Evolutionary conservation across 2,113 vertebrate species (phyloP).

Genomic region (Uria lomvia): DNA sequence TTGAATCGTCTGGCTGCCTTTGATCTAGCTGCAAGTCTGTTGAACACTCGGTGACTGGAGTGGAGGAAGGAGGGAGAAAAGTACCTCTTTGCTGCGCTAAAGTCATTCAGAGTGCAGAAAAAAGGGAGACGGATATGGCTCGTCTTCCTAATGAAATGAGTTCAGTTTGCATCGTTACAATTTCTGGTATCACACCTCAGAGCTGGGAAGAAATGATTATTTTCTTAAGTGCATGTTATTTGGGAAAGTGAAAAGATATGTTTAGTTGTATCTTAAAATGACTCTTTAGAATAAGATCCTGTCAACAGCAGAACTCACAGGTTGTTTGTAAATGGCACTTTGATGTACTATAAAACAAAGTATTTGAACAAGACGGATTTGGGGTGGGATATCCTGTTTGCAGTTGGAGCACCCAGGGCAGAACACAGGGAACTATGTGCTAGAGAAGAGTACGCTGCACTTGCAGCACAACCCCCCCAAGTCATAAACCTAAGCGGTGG

Average conservation of each 20-base stretch:
- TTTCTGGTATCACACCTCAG: background rate
- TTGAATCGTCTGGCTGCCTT: constrained; percentile 1
- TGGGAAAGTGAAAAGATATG: background rate
- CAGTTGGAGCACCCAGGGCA: background rate
- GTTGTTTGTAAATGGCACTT: background rate
- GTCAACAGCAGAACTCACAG: background rate
- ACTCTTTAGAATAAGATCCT: background rate
- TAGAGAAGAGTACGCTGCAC: fast-evolving
- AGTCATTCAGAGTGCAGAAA: background rate
- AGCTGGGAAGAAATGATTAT: background rate
- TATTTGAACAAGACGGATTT: background rate
- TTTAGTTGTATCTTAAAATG: background rate
- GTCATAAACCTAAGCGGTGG: background rate
- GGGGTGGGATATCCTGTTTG: background rate
- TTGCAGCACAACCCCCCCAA: background rate
- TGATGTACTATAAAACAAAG: background rate
- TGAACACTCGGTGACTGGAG: background rate
- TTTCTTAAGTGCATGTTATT: background rate
- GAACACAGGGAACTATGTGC: fast-evolving
- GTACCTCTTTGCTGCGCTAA: background rate
- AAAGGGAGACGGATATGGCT: background rate
- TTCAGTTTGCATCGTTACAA: background rate
- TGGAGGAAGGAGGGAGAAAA: background rate
- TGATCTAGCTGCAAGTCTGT: constrained; percentile 18
- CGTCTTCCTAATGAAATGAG: background rate